Base-by-base conservation (phyloP, 2,113 vertebrate genomes). In the Conger conger region DNA sequence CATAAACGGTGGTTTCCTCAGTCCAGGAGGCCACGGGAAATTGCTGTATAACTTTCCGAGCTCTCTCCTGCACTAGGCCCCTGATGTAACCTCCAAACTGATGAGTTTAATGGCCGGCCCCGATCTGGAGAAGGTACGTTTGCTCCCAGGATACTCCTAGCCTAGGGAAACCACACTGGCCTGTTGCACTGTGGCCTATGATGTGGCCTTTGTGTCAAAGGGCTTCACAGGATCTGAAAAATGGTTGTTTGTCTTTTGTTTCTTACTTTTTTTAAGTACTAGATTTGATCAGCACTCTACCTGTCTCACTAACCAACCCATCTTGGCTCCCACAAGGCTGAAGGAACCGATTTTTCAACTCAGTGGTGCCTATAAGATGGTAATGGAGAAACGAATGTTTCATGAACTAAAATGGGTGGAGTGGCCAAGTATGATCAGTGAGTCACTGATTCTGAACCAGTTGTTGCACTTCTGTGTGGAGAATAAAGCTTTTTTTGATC, bases 41-140 rank as follows among this genome's bases (percentile, higher is more conserved):
- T 89, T 86, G 85, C 86, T 86, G 82, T 90, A 30, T 93, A 91
- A 92, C 91, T 91, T 92, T 92, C 86, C 85, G 85, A 92, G 87
- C 92, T 92, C 90, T 94, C 81, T 93, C 92, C 94, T 92, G 89
- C 88, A 92, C 82, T 88, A 94, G 94, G 88, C 92, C 83, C 87
- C 91, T 91, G 95, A 94, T 82, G 8, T 91, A 73, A 11, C 68
- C 27, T 94, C 94, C 94, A 96, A 94, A 94, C 90, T 85, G 84
- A 89, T 93, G 90, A 79, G 85, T 92, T 95, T 94, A 91, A 92
- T 93, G 91, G 91, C 89, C 91, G 91, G 90, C 94, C 91, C 91
- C 88, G 92, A 91, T 89, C 89, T 92, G 86, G 90, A 94, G 88
- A 90, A 96, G 91, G 92, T 96, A 94, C 35, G 91, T 93, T 83